Evolutionary conservation across 2,888 invertebrate genomes (phyloP), one percentile per base, ranked within the genome.

Genomic region (Gonocerus acuteangulatus): DNA sequence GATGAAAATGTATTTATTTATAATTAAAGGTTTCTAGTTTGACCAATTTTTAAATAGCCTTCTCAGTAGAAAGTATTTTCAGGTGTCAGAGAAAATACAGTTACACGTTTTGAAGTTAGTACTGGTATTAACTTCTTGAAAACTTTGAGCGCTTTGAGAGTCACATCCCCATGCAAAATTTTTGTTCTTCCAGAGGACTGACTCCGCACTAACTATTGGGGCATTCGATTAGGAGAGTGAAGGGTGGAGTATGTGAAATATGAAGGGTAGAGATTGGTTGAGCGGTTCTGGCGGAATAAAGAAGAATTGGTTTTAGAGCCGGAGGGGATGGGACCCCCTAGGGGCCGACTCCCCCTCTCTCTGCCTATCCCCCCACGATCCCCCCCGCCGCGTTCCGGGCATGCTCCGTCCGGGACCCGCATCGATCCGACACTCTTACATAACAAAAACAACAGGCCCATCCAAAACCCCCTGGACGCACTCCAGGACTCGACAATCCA

Each of bases 381-480:
- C 48, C 51, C 18, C 51, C 51, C 2, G 2, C 23, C 15, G 23
- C 13, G 23, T 19, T 21, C 47, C 15, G 49, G 18, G 34, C 51
- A 32, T 51, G 51, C 51, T 51, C 51, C 51, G 51, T 16, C 3
- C 21, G 2, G 16, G n/a, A 18, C 34, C 51, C 51, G n/a, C 34
- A 18, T 36, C 51, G n/a, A n/a, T n/a, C 39, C 39, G 3, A 39
- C n/a, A 15, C 51, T 34, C 51, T 51, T 51, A 51, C 51, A 51
- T 51, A 51, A 51, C 51, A 51, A 36, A 51, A 51, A 51, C 51
- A 51, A 51, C 51, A 18, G 16, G n/a, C 36, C 34, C 19, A 47
- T 19, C 47, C 13, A 16, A 9, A 2, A 4, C 21, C 47, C 47
- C 47, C 39, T 15, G 13, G 27, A 9, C 27, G 4, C 27, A 4